phyloP scores from a whole-genome alignment of 2,797 vertebrate genomes.

The Pempheris klunzingeri region DNA sequence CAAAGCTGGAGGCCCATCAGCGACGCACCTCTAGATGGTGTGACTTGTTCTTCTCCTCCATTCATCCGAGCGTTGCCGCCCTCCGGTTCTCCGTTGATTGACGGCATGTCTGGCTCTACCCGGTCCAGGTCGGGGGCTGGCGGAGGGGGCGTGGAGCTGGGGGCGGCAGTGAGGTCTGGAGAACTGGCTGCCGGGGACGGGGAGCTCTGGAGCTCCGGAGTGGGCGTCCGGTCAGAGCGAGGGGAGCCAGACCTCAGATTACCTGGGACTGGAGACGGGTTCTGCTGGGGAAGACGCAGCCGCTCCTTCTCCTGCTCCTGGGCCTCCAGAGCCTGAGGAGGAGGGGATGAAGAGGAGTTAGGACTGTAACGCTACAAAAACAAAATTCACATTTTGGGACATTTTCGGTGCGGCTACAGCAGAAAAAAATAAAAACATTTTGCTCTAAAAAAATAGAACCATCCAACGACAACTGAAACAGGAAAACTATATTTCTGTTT shows the following conservation, averaged over 20 bases:
- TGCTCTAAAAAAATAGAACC: no score
- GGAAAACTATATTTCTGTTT: no score
- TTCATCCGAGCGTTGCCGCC: slow-evolving; percentile 27
- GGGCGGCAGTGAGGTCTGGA: slow-evolving; percentile 66
- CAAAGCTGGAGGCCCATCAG: neutral
- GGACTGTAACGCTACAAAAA: no score
- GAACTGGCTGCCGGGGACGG: slow-evolving; percentile 74
- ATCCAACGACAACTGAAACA: no score
- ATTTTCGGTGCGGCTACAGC: no score
- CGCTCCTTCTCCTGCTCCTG: slow-evolving; percentile 90
- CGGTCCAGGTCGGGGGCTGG: slow-evolving; percentile 53
- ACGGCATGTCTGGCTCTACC: slow-evolving; percentile 57
- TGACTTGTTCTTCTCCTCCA: slow-evolving; percentile 60
- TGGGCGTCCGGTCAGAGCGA: slow-evolving; percentile 64
- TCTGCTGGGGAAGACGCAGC: slow-evolving; percentile 85
- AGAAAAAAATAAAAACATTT: no score
- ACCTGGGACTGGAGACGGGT: slow-evolving; percentile 80
- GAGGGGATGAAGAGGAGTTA: neutral
- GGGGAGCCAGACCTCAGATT: slow-evolving; percentile 83
- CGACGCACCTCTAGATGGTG: slow-evolving; percentile 70
- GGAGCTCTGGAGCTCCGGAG: slow-evolving; percentile 76
- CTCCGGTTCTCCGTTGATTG: slow-evolving; percentile 77
- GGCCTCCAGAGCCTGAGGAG: slow-evolving; percentile 89
- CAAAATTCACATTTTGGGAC: no score
- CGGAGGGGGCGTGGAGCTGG: slow-evolving; percentile 46